phyloP scores from a whole-genome alignment of 2,888 invertebrate species.

The Trissoscelio sp. region DNA sequence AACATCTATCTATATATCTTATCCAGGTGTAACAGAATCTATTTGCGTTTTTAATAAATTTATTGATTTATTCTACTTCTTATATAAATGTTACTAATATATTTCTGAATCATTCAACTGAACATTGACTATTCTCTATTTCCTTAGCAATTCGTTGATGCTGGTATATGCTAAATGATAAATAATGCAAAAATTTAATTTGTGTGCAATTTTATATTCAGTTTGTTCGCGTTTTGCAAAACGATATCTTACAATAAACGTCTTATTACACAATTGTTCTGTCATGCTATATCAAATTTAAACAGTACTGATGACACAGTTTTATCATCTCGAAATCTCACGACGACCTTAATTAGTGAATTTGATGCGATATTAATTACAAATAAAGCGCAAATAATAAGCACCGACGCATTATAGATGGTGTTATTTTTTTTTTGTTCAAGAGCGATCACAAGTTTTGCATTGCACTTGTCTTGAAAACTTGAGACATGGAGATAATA shows the following conservation, averaged over 20 bases:
- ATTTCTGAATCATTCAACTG: background rate
- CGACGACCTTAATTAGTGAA: background rate
- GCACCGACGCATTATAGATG: background rate
- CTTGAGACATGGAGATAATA: background rate
- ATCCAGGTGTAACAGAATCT: background rate
- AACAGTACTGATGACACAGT: background rate
- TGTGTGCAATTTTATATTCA: too few species aligned
- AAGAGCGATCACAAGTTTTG: too few species aligned
- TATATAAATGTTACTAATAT: background rate
- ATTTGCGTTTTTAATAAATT: background rate
- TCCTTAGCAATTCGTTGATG: too few species aligned
- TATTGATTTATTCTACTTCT: background rate
- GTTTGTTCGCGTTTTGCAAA: too few species aligned
- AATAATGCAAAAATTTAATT: too few species aligned
- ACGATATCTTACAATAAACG: too few species aligned
- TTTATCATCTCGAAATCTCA: background rate
- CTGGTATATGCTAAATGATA: too few species aligned
- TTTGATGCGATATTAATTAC: background rate
- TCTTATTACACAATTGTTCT: too few species aligned
- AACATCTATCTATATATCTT: background rate
- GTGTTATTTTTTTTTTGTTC: too few species aligned
- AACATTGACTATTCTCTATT: too few species aligned
- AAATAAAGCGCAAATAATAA: background rate
- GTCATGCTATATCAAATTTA: too few species aligned
- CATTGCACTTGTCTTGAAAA: too few species aligned